phyloP scores from a whole-genome alignment of 2,888 invertebrate species.

The Apamea anceps region DNA sequence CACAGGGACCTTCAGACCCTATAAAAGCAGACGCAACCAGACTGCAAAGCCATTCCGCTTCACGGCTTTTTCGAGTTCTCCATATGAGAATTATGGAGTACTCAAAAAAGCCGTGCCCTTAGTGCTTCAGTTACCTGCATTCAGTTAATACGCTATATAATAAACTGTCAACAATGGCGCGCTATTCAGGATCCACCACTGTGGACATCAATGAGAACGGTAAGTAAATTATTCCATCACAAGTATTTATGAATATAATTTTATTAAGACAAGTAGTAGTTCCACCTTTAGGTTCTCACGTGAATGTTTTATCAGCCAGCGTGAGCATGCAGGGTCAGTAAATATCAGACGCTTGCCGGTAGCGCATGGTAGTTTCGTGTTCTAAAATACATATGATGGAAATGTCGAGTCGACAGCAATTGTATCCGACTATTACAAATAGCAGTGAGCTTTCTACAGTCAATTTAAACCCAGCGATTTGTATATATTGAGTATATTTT shows the following conservation, averaged over 20 bases:
- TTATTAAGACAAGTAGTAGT: slow-evolving; percentile 20
- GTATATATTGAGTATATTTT: slow-evolving; percentile 14
- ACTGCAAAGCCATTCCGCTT: background rate
- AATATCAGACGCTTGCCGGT: slow-evolving; percentile 40
- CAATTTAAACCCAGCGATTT: slow-evolving; percentile 47
- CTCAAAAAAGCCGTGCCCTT: background rate
- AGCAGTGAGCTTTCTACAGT: slow-evolving; percentile 66
- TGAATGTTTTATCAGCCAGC: slow-evolving; percentile 77
- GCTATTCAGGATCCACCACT: slow-evolving; percentile 77
- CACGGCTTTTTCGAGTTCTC: background rate
- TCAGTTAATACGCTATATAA: slow-evolving; percentile 67
- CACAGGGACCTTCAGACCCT: background rate
- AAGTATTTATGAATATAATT: slow-evolving; percentile 7
- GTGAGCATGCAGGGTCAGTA: slow-evolving; percentile 56
- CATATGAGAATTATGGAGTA: background rate
- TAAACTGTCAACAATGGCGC: slow-evolving; percentile 69
- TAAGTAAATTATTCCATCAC: slow-evolving; percentile 58
- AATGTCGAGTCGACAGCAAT: slow-evolving; percentile 85
- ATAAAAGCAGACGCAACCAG: slow-evolving; percentile 8
- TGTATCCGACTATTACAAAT: slow-evolving; percentile 80
- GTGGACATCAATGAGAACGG: slow-evolving; percentile 76
- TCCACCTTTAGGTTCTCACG: slow-evolving; percentile 75
- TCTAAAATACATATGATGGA: slow-evolving; percentile 77
- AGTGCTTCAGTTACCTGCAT: slow-evolving; percentile 52
- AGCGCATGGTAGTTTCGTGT: slow-evolving; percentile 48